These are phyloP conservation scores for Cheilosia vulpina DNA, from an alignment of 2,888 invertebrate species.

Conservation along the genomic window DNA sequence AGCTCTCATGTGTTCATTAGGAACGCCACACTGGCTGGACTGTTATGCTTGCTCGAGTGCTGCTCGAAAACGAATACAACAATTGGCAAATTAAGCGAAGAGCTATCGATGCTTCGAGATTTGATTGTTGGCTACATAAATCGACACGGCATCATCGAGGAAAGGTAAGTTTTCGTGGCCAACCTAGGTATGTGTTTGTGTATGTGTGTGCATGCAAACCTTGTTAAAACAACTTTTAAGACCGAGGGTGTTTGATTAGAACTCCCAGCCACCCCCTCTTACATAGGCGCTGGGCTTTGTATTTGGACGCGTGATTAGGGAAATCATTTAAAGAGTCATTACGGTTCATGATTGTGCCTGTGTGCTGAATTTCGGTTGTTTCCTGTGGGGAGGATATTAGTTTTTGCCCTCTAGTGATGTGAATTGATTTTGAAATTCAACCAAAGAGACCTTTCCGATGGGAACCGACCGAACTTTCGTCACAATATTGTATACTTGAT, in stretches of 20 bases:
- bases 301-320: conserved; percentile 64
- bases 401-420: conserved; percentile 31
- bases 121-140: conserved; percentile 83
- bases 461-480: not conserved
- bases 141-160: conserved; percentile 83
- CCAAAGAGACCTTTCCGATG: not conserved
- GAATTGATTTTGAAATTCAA: conserved; percentile 39
- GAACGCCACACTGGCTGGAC: conserved; percentile 82
- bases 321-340: conserved; percentile 62
- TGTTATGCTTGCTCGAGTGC: conserved; percentile 83
- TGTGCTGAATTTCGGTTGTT: conserved; percentile 26
- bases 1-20: conserved; percentile 83
- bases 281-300: conserved; percentile 29
- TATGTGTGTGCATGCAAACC: not conserved
- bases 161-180: conserved; percentile 79
- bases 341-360: conserved; percentile 52
- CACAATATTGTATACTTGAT: conserved; percentile 23
- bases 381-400: conserved; percentile 16
- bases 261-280: not conserved
- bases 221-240: conserved; percentile 40
- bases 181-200: not conserved
- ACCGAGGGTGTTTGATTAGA: conserved; percentile 15
- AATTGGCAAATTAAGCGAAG: conserved; percentile 83
- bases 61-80: conserved; percentile 83
- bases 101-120: conserved; percentile 82